Evolutionary conservation across 92 coral and sea anemone genomes (phyloP).

Genomic region (Isaurus tuberculatus): DNA sequence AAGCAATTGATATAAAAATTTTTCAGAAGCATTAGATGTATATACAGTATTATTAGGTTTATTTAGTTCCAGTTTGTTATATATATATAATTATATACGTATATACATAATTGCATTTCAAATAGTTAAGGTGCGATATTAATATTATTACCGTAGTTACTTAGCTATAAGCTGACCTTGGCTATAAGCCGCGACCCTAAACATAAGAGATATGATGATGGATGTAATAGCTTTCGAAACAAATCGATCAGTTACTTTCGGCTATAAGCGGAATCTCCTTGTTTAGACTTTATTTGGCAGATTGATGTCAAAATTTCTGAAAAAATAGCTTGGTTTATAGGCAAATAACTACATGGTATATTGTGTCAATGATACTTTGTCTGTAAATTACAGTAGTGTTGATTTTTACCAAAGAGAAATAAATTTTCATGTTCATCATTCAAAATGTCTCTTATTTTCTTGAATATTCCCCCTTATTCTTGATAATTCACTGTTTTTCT

Average conservation of each 20-base stretch:
- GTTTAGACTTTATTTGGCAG: no score
- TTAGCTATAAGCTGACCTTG: slow-evolving; percentile 5
- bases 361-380: slow-evolving; percentile 1
- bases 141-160: slow-evolving; percentile 5
- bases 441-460: slow-evolving; percentile 3
- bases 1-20: no score
- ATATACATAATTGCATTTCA: slow-evolving; percentile 7
- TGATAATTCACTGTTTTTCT: slow-evolving; percentile 9
- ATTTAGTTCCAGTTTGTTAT: background rate
- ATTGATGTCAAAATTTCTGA: no score
- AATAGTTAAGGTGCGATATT: background rate
- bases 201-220: no score
- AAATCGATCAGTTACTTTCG: no score
- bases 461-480: slow-evolving; percentile 10
- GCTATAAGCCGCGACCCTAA: no score
- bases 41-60: no score
- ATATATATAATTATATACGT: background rate
- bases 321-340: no score
- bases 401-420: slow-evolving; percentile 5
- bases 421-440: slow-evolving; percentile 8
- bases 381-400: slow-evolving; percentile 9
- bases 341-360: background rate
- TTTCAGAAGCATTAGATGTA: no score
- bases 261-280: no score
- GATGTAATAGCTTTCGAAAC: no score